These are phyloP conservation scores for Ptychodera flava DNA, from an alignment of 35 echinoderm and acorn worm species.

Conservation along the genomic window DNA sequence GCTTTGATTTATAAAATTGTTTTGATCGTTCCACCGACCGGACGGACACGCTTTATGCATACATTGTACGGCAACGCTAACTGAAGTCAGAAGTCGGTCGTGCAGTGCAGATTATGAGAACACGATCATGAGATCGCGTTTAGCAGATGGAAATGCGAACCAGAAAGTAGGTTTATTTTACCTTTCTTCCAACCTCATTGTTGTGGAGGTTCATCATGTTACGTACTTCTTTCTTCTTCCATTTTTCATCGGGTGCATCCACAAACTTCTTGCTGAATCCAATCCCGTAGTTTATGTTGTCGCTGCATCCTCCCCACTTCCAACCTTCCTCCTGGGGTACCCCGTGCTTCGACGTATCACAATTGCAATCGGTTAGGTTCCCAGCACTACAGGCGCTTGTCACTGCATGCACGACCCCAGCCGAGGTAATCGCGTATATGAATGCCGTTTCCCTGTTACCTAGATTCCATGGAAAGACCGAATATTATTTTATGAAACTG, in stretches of 20 bases:
- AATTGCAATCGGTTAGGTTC: conserved; percentile 81
- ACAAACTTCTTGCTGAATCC: conserved; percentile 69
- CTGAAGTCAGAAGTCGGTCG: too few species aligned
- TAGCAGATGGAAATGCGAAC: too few species aligned
- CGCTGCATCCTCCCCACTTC: conserved; percentile 94
- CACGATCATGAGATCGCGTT: too few species aligned
- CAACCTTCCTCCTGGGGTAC: conserved; percentile 39
- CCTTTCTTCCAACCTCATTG: conserved; percentile 90
- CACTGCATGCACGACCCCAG: conserved; percentile 83
- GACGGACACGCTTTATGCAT: too few species aligned
- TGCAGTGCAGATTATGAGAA: too few species aligned
- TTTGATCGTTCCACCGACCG: too few species aligned
- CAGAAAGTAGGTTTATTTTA: too few species aligned
- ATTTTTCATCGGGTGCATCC: conserved; percentile 36
- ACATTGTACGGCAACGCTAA: too few species aligned
- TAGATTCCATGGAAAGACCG: conserved; percentile 6
- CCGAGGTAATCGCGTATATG: conserved; percentile 86
- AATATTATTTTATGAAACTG: too few species aligned
- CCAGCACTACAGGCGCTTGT: conserved; percentile 66
- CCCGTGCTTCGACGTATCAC: conserved; percentile 33
- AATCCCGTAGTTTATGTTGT: conserved; percentile 70
- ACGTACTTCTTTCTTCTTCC: conserved; percentile 12
- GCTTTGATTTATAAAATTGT: too few species aligned
- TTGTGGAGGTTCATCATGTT: conserved; percentile 95
- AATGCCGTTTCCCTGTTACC: conserved; percentile 88